Percentiles rank a stretch among this genome's conserved stretches.
These are phyloP conservation scores for mouse (Mus musculus) DNA, from an alignment of 2,113 vertebrate genomes.

Conservation along the genomic window GRCm39 chr4:149572001-149572500, in stretches of 20 bases:
- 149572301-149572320: neutral
- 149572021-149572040: neutral
- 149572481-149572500: neutral
- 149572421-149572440: neutral
- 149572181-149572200: neutral
- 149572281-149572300: slow-evolving; percentile 5
- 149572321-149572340: neutral
- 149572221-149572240: neutral
- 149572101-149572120: neutral
- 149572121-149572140: neutral
- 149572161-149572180: neutral
- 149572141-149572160: neutral
- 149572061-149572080: neutral
- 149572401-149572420: neutral
- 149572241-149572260: neutral
- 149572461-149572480: neutral
- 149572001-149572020: slow-evolving; percentile 5
- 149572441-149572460: neutral
- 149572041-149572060: slow-evolving; percentile 1
- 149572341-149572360: neutral
- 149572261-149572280: slow-evolving; percentile 19
- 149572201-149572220: slow-evolving; percentile 15
- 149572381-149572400: neutral
- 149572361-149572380: neutral
- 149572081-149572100: neutral